These are phyloP conservation scores for Sinhomidia bicolor DNA, from an alignment of 2,888 invertebrate genomes.

Conservation along the genomic window DNA sequence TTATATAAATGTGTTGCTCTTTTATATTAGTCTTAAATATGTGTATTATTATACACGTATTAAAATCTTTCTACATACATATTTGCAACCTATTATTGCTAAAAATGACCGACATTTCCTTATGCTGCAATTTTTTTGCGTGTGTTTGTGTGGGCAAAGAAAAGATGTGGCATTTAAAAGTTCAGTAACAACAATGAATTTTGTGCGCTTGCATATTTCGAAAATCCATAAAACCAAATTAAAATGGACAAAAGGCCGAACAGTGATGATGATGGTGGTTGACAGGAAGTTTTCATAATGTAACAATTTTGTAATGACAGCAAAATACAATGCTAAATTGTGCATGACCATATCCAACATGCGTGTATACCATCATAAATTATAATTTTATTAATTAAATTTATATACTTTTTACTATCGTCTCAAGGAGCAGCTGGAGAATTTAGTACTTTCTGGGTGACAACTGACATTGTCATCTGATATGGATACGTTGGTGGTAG, in stretches of 20 bases:
- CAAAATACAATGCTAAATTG: not conserved
- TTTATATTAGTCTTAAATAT: not conserved
- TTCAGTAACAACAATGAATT: not conserved
- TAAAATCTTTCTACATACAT: not conserved
- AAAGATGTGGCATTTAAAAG: not conserved
- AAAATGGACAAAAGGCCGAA: not conserved
- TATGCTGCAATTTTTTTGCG: constrained; percentile 54
- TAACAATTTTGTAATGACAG: not conserved
- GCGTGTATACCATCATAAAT: too few species aligned
- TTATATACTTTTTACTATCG: too few species aligned
- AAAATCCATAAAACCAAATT: constrained; percentile 44
- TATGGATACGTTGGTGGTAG: too few species aligned
- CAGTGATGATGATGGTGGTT: constrained; percentile 27
- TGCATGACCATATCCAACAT: not conserved
- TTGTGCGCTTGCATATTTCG: not conserved
- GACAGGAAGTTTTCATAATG: constrained; percentile 57
- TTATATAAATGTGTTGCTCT: not conserved
- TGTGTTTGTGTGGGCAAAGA: constrained; percentile 45
- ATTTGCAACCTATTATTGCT: constrained; percentile 16
- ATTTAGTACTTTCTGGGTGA: too few species aligned
- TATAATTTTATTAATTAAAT: too few species aligned
- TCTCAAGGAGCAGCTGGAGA: too few species aligned
- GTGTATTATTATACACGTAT: not conserved
- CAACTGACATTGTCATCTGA: too few species aligned
- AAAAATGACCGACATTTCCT: constrained; percentile 70